A percentile compares a stretch with the other conserved stretches of the same genome.
Evolutionary conservation across 2,113 vertebrate species (phyloP).

Genomic region (Megaceryle torquata): DNA sequence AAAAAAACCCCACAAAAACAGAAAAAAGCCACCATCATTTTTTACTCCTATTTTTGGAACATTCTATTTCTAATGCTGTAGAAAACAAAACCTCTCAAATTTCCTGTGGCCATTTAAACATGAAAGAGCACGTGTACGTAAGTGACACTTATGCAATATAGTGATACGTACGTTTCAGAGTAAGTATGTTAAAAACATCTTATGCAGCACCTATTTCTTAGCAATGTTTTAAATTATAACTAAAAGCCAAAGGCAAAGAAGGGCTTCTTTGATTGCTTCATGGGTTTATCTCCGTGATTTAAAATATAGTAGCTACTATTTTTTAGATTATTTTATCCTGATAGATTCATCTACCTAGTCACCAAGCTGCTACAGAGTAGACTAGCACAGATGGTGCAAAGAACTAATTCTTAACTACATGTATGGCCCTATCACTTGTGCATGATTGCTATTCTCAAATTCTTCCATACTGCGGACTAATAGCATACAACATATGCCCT

Average conservation of each 20-base stretch:
- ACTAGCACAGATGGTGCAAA: background rate
- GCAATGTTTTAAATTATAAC: background rate
- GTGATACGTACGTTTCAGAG: background rate
- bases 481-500: background rate
- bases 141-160: background rate
- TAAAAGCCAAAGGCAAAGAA: background rate
- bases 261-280: background rate
- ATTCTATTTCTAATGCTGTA: background rate
- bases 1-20: no score
- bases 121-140: background rate
- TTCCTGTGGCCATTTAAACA: background rate
- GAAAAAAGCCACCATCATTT: background rate
- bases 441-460: background rate
- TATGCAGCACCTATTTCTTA: background rate
- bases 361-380: background rate
- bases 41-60: background rate
- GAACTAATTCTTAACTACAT: background rate
- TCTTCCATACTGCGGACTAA: background rate
- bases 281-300: background rate
- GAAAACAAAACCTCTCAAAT: background rate
- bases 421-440: background rate
- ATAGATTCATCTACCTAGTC: background rate
- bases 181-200: background rate
- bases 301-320: background rate
- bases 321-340: rapidly evolving